Evolutionary conservation across 2,888 invertebrate species (phyloP).

Genomic region (Orthosia incerta): DNA sequence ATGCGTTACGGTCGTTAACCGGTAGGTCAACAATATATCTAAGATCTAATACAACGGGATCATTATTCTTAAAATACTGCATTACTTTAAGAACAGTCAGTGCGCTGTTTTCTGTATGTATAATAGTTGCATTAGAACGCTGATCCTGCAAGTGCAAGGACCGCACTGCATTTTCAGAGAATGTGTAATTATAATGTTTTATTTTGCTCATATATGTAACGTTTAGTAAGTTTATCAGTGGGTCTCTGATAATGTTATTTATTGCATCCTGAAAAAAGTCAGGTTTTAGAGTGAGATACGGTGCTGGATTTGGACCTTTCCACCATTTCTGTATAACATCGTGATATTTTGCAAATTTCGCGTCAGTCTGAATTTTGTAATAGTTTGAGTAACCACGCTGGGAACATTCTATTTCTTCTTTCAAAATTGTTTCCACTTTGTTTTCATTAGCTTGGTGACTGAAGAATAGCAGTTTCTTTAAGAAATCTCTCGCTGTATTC

Average conservation of each 20-base stretch:
- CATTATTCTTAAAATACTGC: not conserved
- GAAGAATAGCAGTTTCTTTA: not conserved
- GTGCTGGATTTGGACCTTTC: constrained; percentile 1
- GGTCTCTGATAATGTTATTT: constrained; percentile 23
- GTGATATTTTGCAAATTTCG: constrained; percentile 45
- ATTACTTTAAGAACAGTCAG: constrained; percentile 3
- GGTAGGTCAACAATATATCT: not conserved
- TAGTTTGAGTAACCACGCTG: not conserved
- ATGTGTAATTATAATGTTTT: constrained; percentile 2
- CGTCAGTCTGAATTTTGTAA: not conserved
- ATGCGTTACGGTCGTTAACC: not conserved
- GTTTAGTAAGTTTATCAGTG: constrained; percentile 21
- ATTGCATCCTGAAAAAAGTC: constrained; percentile 8
- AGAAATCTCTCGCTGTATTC: not conserved
- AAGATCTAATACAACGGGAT: not conserved
- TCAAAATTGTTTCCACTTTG: not conserved
- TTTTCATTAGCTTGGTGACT: constrained; percentile 6
- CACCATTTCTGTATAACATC: constrained; percentile 38
- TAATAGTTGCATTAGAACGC: not conserved
- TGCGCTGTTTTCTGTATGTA: not conserved
- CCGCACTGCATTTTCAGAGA: not conserved
- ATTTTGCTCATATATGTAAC: constrained; percentile 13
- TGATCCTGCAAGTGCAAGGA: not conserved
- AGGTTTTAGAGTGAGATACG: not conserved
- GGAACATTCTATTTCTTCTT: not conserved